phyloP scores from a whole-genome alignment of 2,888 invertebrate species.

The Cerastis rubricosa region DNA sequence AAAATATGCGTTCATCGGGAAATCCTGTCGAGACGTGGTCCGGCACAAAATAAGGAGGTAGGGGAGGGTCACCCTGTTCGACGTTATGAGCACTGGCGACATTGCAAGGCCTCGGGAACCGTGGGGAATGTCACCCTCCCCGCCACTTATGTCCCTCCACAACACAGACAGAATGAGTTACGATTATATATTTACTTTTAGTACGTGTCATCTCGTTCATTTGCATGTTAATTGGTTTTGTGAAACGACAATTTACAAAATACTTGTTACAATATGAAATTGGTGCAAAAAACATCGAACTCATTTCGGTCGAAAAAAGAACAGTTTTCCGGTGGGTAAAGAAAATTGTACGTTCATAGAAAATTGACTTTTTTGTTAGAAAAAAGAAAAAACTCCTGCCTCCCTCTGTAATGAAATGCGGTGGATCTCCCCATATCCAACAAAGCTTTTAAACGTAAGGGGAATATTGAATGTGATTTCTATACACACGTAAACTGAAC shows the following conservation, averaged over 20 bases:
- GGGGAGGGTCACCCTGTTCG: slow-evolving; percentile 53
- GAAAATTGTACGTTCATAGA: background rate
- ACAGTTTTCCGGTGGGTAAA: background rate
- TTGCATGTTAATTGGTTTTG: slow-evolving; percentile 56
- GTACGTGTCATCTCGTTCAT: slow-evolving; percentile 52
- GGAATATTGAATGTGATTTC: slow-evolving; percentile 6
- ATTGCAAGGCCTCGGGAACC: slow-evolving; percentile 8
- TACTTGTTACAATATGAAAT: slow-evolving; percentile 18
- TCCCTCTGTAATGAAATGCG: background rate
- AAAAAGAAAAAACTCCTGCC: background rate
- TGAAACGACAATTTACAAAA: slow-evolving; percentile 27
- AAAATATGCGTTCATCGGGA: slow-evolving; percentile 53
- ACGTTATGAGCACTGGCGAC: slow-evolving; percentile 41
- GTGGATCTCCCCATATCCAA: background rate
- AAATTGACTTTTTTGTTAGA: background rate
- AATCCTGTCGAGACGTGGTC: slow-evolving; percentile 64
- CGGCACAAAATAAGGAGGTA: slow-evolving; percentile 63
- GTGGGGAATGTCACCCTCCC: slow-evolving; percentile 35
- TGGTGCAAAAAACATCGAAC: slow-evolving; percentile 7
- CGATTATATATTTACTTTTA: slow-evolving; percentile 55
- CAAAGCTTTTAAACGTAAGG: background rate
- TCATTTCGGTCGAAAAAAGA: background rate
- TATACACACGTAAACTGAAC: background rate
- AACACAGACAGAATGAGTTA: slow-evolving; percentile 56
- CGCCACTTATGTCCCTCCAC: slow-evolving; percentile 41